A percentile compares a stretch with the other conserved stretches of the same genome.
phyloP scores from a whole-genome alignment of 2,888 invertebrate genomes.

The Nezara viridula region DNA sequence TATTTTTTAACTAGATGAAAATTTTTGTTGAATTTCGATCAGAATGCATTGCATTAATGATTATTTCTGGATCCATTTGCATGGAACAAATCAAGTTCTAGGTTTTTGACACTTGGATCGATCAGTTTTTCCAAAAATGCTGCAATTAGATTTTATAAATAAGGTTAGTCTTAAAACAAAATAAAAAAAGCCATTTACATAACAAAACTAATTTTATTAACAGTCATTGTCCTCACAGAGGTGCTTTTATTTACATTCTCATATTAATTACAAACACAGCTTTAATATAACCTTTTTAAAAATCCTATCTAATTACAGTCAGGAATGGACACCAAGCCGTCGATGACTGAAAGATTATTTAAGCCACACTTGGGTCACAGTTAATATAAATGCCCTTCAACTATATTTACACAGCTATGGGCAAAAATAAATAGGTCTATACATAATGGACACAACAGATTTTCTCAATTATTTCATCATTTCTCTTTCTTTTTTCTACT shows the following conservation, averaged over 20 bases:
- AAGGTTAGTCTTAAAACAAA: neutral
- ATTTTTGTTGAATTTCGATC: too few species aligned
- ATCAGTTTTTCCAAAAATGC: too few species aligned
- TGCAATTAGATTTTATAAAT: neutral
- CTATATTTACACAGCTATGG: conserved; percentile 55
- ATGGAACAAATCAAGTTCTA: too few species aligned
- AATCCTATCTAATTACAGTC: conserved; percentile 38
- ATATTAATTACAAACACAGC: conserved; percentile 57
- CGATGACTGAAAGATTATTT: neutral
- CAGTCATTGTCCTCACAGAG: conserved; percentile 60
- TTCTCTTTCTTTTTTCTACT: conserved; percentile 7
- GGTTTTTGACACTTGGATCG: too few species aligned
- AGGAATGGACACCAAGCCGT: neutral
- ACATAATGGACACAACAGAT: conserved; percentile 23
- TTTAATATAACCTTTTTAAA: conserved; percentile 18
- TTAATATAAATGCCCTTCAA: conserved; percentile 39
- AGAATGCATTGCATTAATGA: too few species aligned
- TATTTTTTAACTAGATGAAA: too few species aligned
- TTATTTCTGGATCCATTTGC: too few species aligned
- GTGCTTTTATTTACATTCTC: conserved; percentile 47
- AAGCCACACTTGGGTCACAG: conserved; percentile 9
- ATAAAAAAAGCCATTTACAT: conserved; percentile 17
- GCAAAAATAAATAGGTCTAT: conserved; percentile 54
- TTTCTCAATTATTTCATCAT: conserved; percentile 6
- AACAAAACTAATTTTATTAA: conserved; percentile 58